These are phyloP conservation scores for Phaedon cochleariae DNA, from an alignment of 2,888 invertebrate genomes.

Conservation along the genomic window DNA sequence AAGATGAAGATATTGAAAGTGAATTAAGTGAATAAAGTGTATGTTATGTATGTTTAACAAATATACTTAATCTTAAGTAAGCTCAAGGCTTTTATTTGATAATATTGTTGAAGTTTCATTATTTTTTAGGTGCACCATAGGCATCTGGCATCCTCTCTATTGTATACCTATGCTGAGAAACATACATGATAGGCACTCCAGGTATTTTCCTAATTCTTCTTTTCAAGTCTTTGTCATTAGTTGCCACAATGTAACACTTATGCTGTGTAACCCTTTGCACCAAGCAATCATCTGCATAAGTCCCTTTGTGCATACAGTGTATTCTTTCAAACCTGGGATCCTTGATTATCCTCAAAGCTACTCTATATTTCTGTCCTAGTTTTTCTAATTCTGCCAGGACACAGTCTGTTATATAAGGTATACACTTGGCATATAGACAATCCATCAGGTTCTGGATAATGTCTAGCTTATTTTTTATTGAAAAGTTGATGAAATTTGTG, in stretches of 20 bases:
- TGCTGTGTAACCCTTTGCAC: constrained; percentile 96
- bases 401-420: constrained; percentile 98
- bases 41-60: too few relatives aligned
- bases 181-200: constrained; percentile 99
- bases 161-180: constrained; percentile 89
- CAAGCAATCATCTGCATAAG: constrained; percentile 98
- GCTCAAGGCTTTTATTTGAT: too few relatives aligned
- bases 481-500: constrained; percentile 99
- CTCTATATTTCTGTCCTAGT: constrained; percentile 91
- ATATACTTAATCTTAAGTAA: too few relatives aligned
- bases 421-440: constrained; percentile 97
- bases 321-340: constrained; percentile 94
- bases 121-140: constrained; percentile 85
- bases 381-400: constrained; percentile 98
- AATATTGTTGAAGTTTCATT: constrained; percentile 3
- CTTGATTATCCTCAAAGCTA: constrained; percentile 93
- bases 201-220: constrained; percentile 96
- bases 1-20: constrained; percentile 21
- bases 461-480: constrained; percentile 97
- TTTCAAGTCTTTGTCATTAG: constrained; percentile 97
- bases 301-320: constrained; percentile 94
- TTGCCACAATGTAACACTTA: constrained; percentile 99
- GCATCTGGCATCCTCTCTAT: constrained; percentile 99
- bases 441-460: constrained; percentile 99
- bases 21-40: not conserved